Conservation (phyloP, 2,797 vertebrate species). For the Aldrovandia affinis region DNA sequence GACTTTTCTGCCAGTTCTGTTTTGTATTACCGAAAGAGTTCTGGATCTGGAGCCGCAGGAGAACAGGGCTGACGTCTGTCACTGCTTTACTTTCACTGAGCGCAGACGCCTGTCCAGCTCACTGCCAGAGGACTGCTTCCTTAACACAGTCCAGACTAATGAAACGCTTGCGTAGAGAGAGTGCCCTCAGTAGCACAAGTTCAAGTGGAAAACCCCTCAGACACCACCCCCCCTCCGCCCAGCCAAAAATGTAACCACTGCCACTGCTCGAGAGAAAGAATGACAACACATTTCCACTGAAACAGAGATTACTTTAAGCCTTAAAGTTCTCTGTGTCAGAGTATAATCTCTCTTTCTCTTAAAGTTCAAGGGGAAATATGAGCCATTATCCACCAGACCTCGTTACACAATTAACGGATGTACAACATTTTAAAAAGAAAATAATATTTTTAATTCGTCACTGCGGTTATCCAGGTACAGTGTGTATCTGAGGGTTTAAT, state of each 20-base stretch:
- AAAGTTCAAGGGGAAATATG: not conserved
- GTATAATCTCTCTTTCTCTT: too few relatives aligned
- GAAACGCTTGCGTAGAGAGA: not conserved
- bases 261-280: not conserved
- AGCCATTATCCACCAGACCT: not conserved
- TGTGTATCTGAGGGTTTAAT: not conserved
- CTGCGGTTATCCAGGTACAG: not conserved
- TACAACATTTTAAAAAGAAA: not conserved
- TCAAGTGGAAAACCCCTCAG: constrained; percentile 6
- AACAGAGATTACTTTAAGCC: constrained; percentile 5
- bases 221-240: not conserved
- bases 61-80: not conserved
- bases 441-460: not conserved
- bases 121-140: not conserved
- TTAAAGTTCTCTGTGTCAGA: too few relatives aligned
- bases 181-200: not conserved
- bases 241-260: not conserved
- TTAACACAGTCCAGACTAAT: constrained; percentile 1
- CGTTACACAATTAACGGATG: not conserved
- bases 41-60: not conserved
- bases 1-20: not conserved
- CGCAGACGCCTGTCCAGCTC: not conserved
- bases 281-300: not conserved
- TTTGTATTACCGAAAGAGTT: not conserved
- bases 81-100: not conserved